Conservation (phyloP, 2,113 vertebrate species). For the Archilochus colubris region DNA sequence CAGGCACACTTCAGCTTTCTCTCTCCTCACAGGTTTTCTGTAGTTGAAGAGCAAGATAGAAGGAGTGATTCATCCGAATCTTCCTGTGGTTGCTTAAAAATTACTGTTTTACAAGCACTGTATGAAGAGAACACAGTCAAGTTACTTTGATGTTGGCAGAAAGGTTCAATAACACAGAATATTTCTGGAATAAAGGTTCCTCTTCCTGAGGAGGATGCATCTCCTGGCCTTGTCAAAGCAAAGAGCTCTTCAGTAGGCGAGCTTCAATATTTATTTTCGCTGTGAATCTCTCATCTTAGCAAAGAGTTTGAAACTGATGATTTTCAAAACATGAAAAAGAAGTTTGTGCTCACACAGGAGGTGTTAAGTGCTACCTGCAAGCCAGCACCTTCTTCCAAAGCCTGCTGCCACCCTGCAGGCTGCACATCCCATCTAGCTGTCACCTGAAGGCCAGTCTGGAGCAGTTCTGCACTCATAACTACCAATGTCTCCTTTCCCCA, state of each 20-base stretch:
- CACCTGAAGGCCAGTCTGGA: neutral
- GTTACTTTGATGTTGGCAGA: neutral
- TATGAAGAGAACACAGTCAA: neutral
- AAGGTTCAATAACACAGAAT: neutral
- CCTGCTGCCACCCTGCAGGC: neutral
- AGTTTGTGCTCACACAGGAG: neutral
- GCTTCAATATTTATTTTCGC: neutral
- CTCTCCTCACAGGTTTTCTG: neutral
- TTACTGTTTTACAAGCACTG: neutral
- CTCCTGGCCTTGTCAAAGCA: neutral
- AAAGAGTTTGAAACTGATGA: neutral
- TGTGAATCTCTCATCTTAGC: neutral
- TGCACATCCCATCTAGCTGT: fast-evolving
- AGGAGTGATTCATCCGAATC: neutral
- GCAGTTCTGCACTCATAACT: neutral
- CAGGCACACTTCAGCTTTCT: neutral
- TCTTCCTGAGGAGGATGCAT: fast-evolving
- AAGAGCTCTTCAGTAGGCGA: neutral
- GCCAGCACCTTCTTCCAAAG: neutral
- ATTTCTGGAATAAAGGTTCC: neutral
- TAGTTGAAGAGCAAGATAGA: neutral
- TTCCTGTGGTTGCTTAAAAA: neutral
- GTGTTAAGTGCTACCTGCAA: neutral
- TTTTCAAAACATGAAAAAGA: neutral
- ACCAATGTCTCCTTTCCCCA: neutral